Evolutionary conservation across 2,113 vertebrate species (phyloP).

Genomic region (Puntigrus tetrazona): DNA sequence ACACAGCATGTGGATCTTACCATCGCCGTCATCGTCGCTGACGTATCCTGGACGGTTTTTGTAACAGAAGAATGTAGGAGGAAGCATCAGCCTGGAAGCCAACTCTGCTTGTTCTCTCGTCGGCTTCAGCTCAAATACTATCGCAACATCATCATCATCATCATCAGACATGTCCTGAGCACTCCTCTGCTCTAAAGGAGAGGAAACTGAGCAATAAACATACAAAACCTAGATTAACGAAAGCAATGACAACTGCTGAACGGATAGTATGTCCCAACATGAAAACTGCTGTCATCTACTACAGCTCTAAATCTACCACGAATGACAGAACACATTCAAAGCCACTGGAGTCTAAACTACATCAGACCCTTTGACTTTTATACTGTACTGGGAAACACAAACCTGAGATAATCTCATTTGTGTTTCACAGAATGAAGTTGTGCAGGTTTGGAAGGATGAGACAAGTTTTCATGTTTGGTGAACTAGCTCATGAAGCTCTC

Average conservation of each 20-base stretch:
- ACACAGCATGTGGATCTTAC: constrained; percentile 69
- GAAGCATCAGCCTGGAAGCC: constrained; percentile 83
- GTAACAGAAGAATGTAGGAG: constrained; percentile 94
- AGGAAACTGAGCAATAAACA: background rate
- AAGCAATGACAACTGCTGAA: background rate
- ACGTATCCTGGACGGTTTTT: constrained; percentile 88
- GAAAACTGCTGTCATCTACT: background rate
- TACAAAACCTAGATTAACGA: background rate
- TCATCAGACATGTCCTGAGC: background rate
- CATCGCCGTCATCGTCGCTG: constrained; percentile 82
- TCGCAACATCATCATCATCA: constrained; percentile 73
- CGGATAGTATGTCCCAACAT: background rate
- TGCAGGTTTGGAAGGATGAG: background rate
- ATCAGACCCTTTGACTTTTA: background rate
- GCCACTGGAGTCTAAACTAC: background rate
- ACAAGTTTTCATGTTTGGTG: background rate
- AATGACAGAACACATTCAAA: background rate
- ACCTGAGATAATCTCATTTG: background rate
- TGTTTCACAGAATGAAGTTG: background rate
- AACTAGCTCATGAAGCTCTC: background rate
- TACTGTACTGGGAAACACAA: background rate
- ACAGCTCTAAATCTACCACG: background rate
- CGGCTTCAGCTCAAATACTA: constrained; percentile 86
- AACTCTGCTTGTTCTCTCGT: constrained; percentile 85
- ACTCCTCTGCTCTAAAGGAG: background rate